Evolutionary conservation across 2,797 vertebrate species (phyloP), one percentile per base, ranked within the genome.

Genomic region (Anguilla megastoma): DNA sequence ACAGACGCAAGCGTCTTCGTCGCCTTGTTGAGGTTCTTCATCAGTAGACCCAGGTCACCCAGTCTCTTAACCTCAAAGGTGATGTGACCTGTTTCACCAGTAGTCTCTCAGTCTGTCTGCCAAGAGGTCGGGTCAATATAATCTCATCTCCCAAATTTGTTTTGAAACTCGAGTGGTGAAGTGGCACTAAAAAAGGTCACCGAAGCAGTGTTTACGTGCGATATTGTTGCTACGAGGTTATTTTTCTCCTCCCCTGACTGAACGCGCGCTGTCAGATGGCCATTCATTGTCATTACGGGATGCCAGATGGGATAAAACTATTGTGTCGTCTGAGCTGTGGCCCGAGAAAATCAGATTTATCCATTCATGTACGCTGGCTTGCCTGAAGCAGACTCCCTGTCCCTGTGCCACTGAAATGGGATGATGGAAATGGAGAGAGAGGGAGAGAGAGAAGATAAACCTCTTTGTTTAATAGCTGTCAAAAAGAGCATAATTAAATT

Each of bases 91-190:
- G 74, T 21, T 21, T 21, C 33, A 12, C 6, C 79, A 82, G 24
- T 24, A 50, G 79, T 50, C n/a, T 12, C 45, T 21, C 5, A 50
- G 79, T 33, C 41, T 24, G 5, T 82, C 45, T 41, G 33, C 21
- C 45, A 27, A 82, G 16, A 50, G 27, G 79, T 24, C 16, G 18
- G 45, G 45, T 50, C 79, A 82, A 82, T 10, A 82, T 82, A 48
- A 82, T 50, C 79, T 50, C 41, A 82, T 82, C 21, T 50, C 50
- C 45, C 71, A 76, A 76, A 76, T 76, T 36, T 76, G 41, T 48
- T 48, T 24, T 33, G 27, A 48, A 48, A 50, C 24, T 82, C 24
- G 24, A 24, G 41, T 50, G 21, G 79, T 27, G 79, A 50, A 48
- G 24, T 9, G 45, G 41, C 18, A n/a, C 41, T 9, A 50, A n/a